Evolutionary conservation across 2,113 vertebrate species (phyloP), one percentile per base, ranked within the genome.

Genomic region (Scartelaos histophorus): DNA sequence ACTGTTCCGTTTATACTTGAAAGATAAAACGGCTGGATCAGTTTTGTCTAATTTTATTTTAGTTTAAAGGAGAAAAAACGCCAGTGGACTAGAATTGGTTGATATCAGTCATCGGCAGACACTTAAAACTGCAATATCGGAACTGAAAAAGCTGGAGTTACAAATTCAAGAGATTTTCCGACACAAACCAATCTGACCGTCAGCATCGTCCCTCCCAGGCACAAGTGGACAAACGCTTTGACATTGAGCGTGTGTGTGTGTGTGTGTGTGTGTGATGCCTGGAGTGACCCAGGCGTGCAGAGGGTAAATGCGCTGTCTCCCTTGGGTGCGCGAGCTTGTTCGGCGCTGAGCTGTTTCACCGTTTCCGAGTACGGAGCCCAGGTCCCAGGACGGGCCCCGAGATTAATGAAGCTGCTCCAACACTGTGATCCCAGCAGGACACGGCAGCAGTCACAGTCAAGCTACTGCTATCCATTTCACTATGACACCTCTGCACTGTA

Each of bases 381-480:
- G 81, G 80, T 87, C 90, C 86, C 86, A 64, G 62, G 82, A 88
- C 75, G 84, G 29, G 80, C 9, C 22, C 67, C 29, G 73, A 89
- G 91, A 91, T 92, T 91, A 91, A 92, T 92, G 91, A 89, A 89
- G 88, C 91, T 71, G 80, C 81, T n/a, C 72, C 81, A 77, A 76
- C 76, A 85, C 84, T 73, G 72, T 85, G 87, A 90, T 88, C 84
- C 83, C 85, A 72, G 64, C 86, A 85, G 85, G 82, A 86, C 65
- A 80, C 79, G 76, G 64, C 60, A 75, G 68, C 76, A 71, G 61
- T 71, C 75, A 74, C 53, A 51, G 21, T 25, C 29, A 2, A 21
- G 64, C 81, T 69, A 56, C 70, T 74, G 72, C 74, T 70, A 78
- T 86, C 78, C 74, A 68, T 78, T 82, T 76, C 73, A 66, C 69